Base-by-base conservation (phyloP, 2,888 invertebrate species). In the Mesodorylaimus sp. region DNA sequence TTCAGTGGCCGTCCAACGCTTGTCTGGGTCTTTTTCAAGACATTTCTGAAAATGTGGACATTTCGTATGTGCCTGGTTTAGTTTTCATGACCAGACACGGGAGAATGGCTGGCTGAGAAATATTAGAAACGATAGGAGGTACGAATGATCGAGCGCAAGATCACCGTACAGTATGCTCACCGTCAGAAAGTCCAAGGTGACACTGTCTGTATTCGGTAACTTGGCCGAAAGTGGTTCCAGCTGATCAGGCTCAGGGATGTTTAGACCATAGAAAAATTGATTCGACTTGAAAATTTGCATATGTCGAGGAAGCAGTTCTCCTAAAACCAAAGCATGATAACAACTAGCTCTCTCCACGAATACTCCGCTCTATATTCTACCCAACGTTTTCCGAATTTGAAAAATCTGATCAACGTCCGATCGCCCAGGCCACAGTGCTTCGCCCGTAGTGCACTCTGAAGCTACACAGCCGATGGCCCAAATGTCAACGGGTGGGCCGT, bases 371-470 rank as follows among this genome's bases (percentile, higher is more conserved):
- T n/a, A n/a, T 25, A 39, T 36, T 58, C 52, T 55, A 69, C 76
- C 95, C 53, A 95, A 74, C 1, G 91, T 91, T 69, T 82, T 83
- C 63, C 88, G 75, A 64, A 97, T 97, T 60, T 93, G 77, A 72
- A 88, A 95, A 49, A 97, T 72, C 70, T 97, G 95, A 72, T 97
- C 97, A 25, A 97, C 83, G 69, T 97, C 97, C 28, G 93, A 93
- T 69, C 91, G 85, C 37, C 97, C 97, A 0, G 97, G 95, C 95
- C 95, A 97, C 27, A 93, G 66, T 1, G 91, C 88, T 68, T 89
- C 88, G 19, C 88, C 86, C 19, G 67, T 70, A 59, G 71, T 59
- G 51, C 73, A 60, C 58, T 74, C 73, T 13, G 72, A 71, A 54
- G 72, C 69, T 3, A 75, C 74, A 61, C 74, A 74, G 10, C 74